These are phyloP conservation scores for Eucera pruinosa DNA, from an alignment of 2,888 invertebrate species.

Conservation along the genomic window DNA sequence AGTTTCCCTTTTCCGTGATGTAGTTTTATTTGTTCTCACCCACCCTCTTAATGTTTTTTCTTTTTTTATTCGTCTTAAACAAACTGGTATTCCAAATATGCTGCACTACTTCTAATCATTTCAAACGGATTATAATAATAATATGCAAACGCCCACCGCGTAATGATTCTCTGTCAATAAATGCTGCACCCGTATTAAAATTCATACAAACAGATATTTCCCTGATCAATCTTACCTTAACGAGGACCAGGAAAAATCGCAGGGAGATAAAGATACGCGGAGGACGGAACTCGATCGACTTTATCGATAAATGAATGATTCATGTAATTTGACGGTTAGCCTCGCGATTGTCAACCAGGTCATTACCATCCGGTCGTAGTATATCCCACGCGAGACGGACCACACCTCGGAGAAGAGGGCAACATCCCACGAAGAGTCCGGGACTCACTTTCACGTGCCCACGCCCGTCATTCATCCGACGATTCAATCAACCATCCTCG, in stretches of 20 bases:
- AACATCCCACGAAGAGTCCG: constrained; percentile 64
- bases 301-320: constrained; percentile 49
- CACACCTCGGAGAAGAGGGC: constrained; percentile 67
- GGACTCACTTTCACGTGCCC: constrained; percentile 69
- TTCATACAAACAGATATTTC: no score
- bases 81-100: no score
- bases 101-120: no score
- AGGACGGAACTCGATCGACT: constrained; percentile 37
- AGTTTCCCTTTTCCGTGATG: no score
- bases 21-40: no score
- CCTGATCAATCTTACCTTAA: background rate
- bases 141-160: no score
- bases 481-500: constrained; percentile 68
- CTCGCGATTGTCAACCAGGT: constrained; percentile 63
- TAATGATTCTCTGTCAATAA: no score
- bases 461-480: constrained; percentile 69
- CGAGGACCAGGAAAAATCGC: background rate
- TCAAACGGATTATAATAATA: no score
- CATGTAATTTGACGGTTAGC: constrained; percentile 63
- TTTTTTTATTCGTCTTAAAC: no score
- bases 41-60: no score
- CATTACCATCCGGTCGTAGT: constrained; percentile 64
- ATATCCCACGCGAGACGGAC: constrained; percentile 66
- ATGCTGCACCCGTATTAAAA: no score
- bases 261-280: background rate